These are phyloP conservation scores for Limnodromus scolopaceus DNA, from an alignment of 2,797 vertebrate genomes.

Conservation along the genomic window DNA sequence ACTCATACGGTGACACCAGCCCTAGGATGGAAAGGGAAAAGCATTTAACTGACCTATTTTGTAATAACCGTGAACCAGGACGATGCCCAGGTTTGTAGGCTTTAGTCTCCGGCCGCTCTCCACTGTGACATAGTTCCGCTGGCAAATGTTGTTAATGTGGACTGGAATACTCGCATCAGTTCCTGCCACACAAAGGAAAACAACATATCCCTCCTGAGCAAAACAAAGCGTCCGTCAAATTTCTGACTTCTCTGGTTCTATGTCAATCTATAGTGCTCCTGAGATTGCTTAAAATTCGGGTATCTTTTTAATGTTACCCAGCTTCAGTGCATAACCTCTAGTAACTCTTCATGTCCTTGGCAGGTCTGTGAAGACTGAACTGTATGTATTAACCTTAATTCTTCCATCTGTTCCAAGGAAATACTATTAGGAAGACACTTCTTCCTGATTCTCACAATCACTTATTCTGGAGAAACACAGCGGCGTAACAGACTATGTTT, in stretches of 20 bases:
- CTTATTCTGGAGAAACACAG: background rate
- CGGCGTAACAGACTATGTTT: background rate
- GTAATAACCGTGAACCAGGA: constrained; percentile 97
- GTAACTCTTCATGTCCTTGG: background rate
- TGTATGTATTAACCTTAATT: background rate
- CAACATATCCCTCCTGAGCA: background rate
- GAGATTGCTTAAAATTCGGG: background rate
- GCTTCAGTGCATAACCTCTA: background rate
- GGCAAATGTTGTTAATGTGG: constrained; percentile 98
- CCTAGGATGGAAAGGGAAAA: background rate
- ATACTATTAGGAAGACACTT: background rate
- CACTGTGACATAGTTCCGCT: constrained; percentile 95
- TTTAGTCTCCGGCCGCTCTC: constrained; percentile 93
- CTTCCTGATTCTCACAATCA: background rate
- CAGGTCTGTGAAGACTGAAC: background rate
- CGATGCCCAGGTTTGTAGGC: constrained; percentile 96
- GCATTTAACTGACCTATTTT: constrained; percentile 87
- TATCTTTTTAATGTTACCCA: background rate
- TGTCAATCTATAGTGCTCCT: background rate
- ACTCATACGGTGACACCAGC: background rate
- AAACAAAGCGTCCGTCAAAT: background rate
- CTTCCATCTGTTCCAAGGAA: background rate
- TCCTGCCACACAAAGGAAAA: constrained; percentile 76
- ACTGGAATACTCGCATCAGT: constrained; percentile 98
- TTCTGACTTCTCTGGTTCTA: background rate